Evolutionary conservation across 2,888 invertebrate genomes (phyloP), one percentile per base, ranked within the genome.

Genomic region (Cactoblastis cactorum): DNA sequence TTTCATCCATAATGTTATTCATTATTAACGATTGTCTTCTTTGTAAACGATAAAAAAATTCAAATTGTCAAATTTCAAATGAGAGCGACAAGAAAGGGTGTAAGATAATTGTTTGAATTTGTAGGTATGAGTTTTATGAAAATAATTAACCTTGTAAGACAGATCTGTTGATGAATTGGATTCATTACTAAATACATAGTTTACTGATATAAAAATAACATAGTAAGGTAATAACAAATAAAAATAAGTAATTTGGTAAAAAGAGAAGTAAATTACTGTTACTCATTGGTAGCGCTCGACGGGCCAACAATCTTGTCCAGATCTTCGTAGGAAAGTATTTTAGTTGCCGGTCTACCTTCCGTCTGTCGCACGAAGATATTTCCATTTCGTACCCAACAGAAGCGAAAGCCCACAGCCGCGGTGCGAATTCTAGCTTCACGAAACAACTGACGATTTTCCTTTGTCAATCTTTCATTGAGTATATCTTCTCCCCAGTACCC

Each of bases 391-490:
- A 45, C 35, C 60, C 62, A 60, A 38, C 58, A 57, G 24, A 38
- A 58, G 1, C 45, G 41, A 22, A 51, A 58, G 3, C 52, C 54
- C 5, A 48, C 9, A 1, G 53, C 33, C 2, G 50, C 51, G 6
- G 58, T 9, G 2, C 51, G 38, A 2, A 11, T 17, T 43, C 55
- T 51, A 6, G 59, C 19, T 6, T 54, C 54, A 1, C 57, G 60
- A 62, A 62, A 62, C 51, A 59, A 52, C 24, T 45, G n/a, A 8
- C 59, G 49, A 22, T 59, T 59, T 24, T 53, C 55, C 15, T 50
- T 53, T 1, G 59, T 57, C 2, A 62, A 54, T 1, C 61, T 37
- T 50, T 63, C 59, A 15, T 60, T 62, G 24, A 33, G 34, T 46
- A 60, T 0, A 60, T 37, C 2, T 17, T 53, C 9, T 19, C 6